Base-by-base conservation (phyloP, 2,797 vertebrate genomes). In the Lycodopsis pacificus region DNA sequence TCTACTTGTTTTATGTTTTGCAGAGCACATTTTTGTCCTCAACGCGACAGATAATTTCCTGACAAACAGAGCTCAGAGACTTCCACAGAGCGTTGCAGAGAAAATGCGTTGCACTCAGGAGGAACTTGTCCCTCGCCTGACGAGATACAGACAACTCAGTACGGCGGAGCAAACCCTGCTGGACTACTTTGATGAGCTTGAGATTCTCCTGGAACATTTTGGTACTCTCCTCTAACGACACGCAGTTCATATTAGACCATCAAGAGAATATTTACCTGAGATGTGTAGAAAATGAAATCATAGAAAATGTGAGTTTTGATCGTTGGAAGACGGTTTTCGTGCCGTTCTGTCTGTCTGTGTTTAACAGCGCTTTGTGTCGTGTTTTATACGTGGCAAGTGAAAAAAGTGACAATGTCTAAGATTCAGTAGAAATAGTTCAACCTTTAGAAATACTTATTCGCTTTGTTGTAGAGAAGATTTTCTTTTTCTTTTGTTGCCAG, bases 151-250 rank as follows among this genome's bases (percentile, higher is more conserved):
- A 70, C 88, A 95, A 4, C 74, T 82, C 56, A 94, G 92, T 12
- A 38, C 81, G 0, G 93, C 95, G 0, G 96, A 97, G 0, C 93
- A 94, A 34, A 97, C 96, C 0, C 87, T 98, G 82, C 91, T 97
- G 76, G 97, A 98, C 93, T 99, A 96, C 86, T 99, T 98, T 63
- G 97, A 99, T 53, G 96, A 98, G 80, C 90, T 96, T 42, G 97
- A 99, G 94, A 95, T 99, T 92, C 95, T 96, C 77, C 97, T 96
- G 4, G 92, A 96, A 46, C 85, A 95, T 59, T 96, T 98, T 0
- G 96, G 98, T 99, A 96, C 63, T 7, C 9, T 53, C 12, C 20
- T 19, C 32, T 40, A 32, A 53, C 65, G 42, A 20, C 54, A 48
- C 5, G 30, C 5, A 17, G 17, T 48, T 51, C 11, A 40, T 36